Percentiles rank a stretch among this genome's conserved stretches.
phyloP scores from a whole-genome alignment of 2,888 invertebrate species.

The Drosophila affinis region DNA sequence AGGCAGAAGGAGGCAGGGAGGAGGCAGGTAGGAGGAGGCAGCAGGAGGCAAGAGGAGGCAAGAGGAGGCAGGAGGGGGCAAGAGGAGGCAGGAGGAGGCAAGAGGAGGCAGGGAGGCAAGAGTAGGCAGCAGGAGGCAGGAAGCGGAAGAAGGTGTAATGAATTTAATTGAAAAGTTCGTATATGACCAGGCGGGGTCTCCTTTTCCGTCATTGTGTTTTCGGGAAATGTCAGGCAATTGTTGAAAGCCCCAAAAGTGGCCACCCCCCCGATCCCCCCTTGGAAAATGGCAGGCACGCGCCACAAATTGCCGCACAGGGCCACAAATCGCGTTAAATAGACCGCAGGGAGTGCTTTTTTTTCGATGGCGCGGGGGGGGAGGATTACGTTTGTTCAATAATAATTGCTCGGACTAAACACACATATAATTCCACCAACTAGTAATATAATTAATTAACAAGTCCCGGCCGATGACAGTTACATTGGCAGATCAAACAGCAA shows the following conservation, averaged over 20 bases:
- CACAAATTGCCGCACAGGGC: slow-evolving; percentile 55
- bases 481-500: slow-evolving; percentile 30
- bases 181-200: slow-evolving; percentile 6
- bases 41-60: neutral
- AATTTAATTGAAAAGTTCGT: slow-evolving; percentile 75
- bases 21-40: no score
- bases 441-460: slow-evolving; percentile 40
- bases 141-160: slow-evolving; percentile 69
- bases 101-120: no score
- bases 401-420: slow-evolving; percentile 25
- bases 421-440: slow-evolving; percentile 20
- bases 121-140: neutral
- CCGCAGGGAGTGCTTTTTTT: slow-evolving; percentile 42
- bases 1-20: no score
- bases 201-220: slow-evolving; percentile 27
- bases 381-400: slow-evolving; percentile 44
- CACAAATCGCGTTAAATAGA: slow-evolving; percentile 56
- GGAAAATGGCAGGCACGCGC: slow-evolving; percentile 41
- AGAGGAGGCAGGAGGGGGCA: neutral
- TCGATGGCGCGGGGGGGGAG: neutral
- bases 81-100: no score
- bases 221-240: slow-evolving; percentile 58
- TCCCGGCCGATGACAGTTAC: slow-evolving; percentile 36
- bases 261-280: neutral
- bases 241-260: slow-evolving; percentile 12